Evolutionary conservation across 2,888 invertebrate genomes (phyloP), one percentile per base, ranked within the genome.

Genomic region (Pocota personata): DNA sequence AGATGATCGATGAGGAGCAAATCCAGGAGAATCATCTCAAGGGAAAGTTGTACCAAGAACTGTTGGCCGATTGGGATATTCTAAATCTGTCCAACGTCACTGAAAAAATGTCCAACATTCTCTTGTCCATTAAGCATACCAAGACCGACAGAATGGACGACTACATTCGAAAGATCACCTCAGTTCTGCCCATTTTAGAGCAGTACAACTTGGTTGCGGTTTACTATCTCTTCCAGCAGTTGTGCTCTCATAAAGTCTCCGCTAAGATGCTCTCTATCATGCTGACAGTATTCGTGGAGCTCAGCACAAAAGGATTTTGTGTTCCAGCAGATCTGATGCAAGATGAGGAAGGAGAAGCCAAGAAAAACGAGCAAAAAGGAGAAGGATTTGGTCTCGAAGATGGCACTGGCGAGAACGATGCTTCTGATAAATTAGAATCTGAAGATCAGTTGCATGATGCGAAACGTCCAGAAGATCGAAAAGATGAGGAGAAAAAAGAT

Each of bases 381-480:
- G 95, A 95, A 86, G 97, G 97, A 5, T 96, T 97, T 90, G 99
- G 99, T 0, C 93, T 99, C 3, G 98, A 98, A 0, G 98, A 98
- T 84, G 99, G 98, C 96, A 93, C 91, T 0, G 92, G 92, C 0
- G 95, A 97, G 88, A 97, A 97, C 89, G 99, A 99, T 92, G 98
- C 99, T 27, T 99, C 99, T 0, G 98, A 99, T 80, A 95, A 95
- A 87, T 91, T 93, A n/a, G 94, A 94, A 91, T 95, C 95, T n/a
- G 95, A 97, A 93, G 98, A 98, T 93, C 98, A 99, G 92, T 92
- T 98, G 58, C 98, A 98, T 78, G 98, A 98, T 88, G 97, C 98
- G 0, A 94, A 94, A 88, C 94, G 95, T 83, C 96, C 96, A 35
- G 95, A 96, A 58, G 97, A 96, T 89, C 91, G 91, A 0, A 90